These are phyloP conservation scores for Ips typographus DNA, from an alignment of 1,140 invertebrate species.

Conservation along the genomic window DNA sequence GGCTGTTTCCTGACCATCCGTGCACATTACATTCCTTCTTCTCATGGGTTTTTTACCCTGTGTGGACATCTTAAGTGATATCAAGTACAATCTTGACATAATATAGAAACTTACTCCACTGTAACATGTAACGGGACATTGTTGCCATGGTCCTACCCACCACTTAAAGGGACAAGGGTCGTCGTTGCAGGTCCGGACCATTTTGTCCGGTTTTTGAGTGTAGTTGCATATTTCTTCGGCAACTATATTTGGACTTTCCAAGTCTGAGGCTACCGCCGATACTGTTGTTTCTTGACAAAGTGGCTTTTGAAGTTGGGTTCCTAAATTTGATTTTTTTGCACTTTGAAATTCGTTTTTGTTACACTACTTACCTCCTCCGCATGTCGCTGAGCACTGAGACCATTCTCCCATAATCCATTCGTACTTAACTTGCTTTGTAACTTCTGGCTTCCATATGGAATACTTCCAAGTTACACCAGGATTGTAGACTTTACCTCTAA, in stretches of 20 bases:
- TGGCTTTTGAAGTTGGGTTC: constrained; percentile 61
- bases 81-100: neutral
- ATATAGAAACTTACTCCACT: constrained; percentile 38
- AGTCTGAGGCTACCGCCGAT: constrained; percentile 49
- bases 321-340: neutral
- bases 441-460: constrained; percentile 68
- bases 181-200: constrained; percentile 64
- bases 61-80: no score
- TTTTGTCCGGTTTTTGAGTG: constrained; percentile 60
- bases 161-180: constrained; percentile 75
- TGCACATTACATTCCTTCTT: constrained; percentile 73
- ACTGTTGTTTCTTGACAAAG: constrained; percentile 66
- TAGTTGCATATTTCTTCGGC: constrained; percentile 67
- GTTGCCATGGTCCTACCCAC: constrained; percentile 82
- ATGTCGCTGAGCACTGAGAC: constrained; percentile 76
- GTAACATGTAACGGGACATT: constrained; percentile 75
- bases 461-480: constrained; percentile 83
- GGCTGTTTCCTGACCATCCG: constrained; percentile 67
- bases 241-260: constrained; percentile 55
- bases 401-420: constrained; percentile 76
- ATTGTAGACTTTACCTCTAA: constrained; percentile 74
- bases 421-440: constrained; percentile 61
- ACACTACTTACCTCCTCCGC: constrained; percentile 65
- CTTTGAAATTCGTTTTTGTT: no score
- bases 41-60: constrained; percentile 57